Base-by-base conservation (phyloP, 23 tunicate genomes). In the Aplidium turbinatum region DNA sequence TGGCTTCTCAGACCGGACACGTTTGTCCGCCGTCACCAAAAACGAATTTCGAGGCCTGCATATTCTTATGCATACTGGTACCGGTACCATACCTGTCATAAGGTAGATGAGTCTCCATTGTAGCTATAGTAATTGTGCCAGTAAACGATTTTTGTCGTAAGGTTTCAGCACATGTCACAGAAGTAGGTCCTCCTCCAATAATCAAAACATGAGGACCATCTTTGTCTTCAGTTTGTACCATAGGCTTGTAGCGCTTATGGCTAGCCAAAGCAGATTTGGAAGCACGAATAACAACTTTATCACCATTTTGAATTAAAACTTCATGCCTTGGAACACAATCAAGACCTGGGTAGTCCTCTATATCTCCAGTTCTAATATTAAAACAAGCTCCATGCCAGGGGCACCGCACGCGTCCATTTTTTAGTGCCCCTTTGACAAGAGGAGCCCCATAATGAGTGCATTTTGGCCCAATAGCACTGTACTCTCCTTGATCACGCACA, bases 301-400 rank as follows among this genome's bases (percentile, higher is more conserved):
- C 85, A 18, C 88, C 97, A 42, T 88, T 75, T 47, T 83, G 78
- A 7, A 87, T 74, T 16, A 63, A 33, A 50, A 83, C 78, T 35
- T 83, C 90, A 64, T 76, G 87, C 31, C 52, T 77, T 48, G 89
- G 97, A 6, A 90, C 77, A 71, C 97, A 85, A 54, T 90, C 97
- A 34, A 90, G 66, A 7, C 97, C 97, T 22, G 97, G 97, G 39
- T 39, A 90, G 35, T 90, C 97, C 78, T 90, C 97, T n/a, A 90
- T 90, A 47, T 90, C 97, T 1, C 97, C 97, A 63, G 90, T 90
- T 71, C 72, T 78, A 2, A 78, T 67, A 40, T 78, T 90, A 40
- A 90, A 90, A 65, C 97, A 90, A 0, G 97, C 97, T 2, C 97
- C 97, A 45, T 90, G 97, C 97, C 97, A 90, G 1, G 97, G 97